Evolutionary conservation across 2,797 vertebrate genomes (phyloP).

Genomic region (Muraenolepis orangiensis): DNA sequence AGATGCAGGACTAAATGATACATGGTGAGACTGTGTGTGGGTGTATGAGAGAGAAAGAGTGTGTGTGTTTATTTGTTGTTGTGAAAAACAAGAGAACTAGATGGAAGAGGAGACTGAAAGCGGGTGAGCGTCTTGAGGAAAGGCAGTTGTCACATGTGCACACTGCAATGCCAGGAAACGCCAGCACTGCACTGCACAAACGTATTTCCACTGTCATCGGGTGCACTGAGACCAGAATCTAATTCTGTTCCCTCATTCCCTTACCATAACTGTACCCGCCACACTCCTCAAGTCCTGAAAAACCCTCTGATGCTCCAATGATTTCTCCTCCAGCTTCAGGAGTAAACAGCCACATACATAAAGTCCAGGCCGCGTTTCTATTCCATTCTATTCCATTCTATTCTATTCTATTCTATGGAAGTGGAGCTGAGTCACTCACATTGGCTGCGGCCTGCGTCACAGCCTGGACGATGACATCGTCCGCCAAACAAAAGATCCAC

Average conservation of each 20-base stretch:
- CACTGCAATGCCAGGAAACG: background rate
- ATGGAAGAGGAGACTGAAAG: background rate
- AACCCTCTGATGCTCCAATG: background rate
- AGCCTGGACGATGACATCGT: constrained; percentile 14
- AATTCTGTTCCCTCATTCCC: background rate
- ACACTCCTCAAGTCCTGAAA: background rate
- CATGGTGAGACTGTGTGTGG: no score
- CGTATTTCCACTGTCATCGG: background rate
- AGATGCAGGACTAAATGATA: background rate
- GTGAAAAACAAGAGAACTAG: background rate
- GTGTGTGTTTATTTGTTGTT: background rate
- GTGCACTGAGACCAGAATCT: background rate
- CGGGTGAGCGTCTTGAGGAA: background rate
- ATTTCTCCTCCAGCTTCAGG: background rate
- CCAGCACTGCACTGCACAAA: background rate
- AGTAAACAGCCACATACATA: background rate
- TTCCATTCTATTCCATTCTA: no score
- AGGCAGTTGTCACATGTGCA: background rate
- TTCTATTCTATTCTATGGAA: background rate
- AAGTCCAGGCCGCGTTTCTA: no score
- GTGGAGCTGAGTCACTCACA: background rate
- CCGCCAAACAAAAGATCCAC: constrained; percentile 2
- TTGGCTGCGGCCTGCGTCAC: background rate
- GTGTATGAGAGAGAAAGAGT: no score
- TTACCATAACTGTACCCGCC: background rate